phyloP scores from a whole-genome alignment of 2,797 vertebrate genomes.

The Pteropus rufus region DNA sequence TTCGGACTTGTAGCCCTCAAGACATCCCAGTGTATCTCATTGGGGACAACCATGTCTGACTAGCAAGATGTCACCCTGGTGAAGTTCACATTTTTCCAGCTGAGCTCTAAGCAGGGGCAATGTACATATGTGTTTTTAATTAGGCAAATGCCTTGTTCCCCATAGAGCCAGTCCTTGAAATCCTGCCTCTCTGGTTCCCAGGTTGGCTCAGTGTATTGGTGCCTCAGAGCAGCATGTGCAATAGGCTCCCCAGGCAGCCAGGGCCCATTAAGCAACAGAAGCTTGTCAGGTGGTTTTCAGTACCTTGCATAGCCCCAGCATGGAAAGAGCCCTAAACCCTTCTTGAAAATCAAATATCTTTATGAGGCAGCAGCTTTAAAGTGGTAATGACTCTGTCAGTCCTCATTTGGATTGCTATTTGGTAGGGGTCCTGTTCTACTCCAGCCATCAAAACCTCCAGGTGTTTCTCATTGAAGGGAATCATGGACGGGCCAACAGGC shows the following conservation, averaged over 20 bases:
- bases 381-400: background rate
- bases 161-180: background rate
- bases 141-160: background rate
- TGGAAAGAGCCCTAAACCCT: background rate
- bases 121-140: too few relatives aligned
- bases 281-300: background rate
- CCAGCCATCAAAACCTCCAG: background rate
- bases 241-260: background rate
- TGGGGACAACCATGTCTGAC: too few relatives aligned
- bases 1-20: too few relatives aligned
- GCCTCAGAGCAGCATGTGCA: background rate
- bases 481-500: background rate
- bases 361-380: background rate
- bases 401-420: background rate
- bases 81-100: too few relatives aligned
- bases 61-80: too few relatives aligned
- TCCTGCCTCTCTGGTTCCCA: too few relatives aligned
- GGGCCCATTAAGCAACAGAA: background rate
- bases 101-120: too few relatives aligned
- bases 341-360: background rate
- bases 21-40: too few relatives aligned
- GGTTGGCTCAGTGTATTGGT: background rate
- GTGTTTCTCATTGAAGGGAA: background rate
- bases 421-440: background rate
- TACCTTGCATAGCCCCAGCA: background rate